Base-by-base conservation (phyloP, 2,797 vertebrate genomes). In the Alauda arvensis region DNA sequence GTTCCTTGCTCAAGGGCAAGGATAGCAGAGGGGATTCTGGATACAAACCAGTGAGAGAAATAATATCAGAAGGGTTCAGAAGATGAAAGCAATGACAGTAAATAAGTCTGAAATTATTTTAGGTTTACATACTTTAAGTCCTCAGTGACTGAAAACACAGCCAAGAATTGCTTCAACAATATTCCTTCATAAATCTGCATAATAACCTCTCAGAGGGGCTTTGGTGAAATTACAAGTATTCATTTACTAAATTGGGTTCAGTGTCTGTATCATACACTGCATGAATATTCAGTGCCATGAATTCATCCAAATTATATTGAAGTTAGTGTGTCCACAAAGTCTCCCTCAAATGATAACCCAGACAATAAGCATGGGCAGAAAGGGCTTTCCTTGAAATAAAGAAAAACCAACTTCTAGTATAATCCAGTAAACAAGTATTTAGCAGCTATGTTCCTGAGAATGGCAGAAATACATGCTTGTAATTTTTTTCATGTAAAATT, bases 171-270 rank as follows among this genome's bases (percentile, higher is more conserved):
- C 95, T 97, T 97, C 95, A 96, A 93, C 94, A 95, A 93, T 96
- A 97, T 96, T 96, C 95, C 89, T 96, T 97, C 96, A 96, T 97
- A 97, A 97, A 97, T 97, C 96, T 97, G 91, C 96, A 97, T 97
- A 97, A 97, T 97, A 97, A 97, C 96, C 95, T 97, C 95, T 97
- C 95, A 88, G 94, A 85, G 82, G 96, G 95, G 93, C 96, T 96
- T 96, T 96, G 96, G 96, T 96, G 95, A 97, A 97, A 97, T 97
- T 96, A 97, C 96, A 97, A 97, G 96, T 96, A 96, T 97, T 97
- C 97, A 97, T 97, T 97, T 97, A 97, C 97, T 97, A 97, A 97
- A 97, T 97, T 97, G 97, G 95, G 96, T 97, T 97, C 96, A 96
- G 95, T 96, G 96, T 97, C 96, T 96, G 93, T 96, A 97, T 97